These are phyloP conservation scores for Drosophila lowei DNA, from an alignment of 1,140 invertebrate species.

Conservation along the genomic window DNA sequence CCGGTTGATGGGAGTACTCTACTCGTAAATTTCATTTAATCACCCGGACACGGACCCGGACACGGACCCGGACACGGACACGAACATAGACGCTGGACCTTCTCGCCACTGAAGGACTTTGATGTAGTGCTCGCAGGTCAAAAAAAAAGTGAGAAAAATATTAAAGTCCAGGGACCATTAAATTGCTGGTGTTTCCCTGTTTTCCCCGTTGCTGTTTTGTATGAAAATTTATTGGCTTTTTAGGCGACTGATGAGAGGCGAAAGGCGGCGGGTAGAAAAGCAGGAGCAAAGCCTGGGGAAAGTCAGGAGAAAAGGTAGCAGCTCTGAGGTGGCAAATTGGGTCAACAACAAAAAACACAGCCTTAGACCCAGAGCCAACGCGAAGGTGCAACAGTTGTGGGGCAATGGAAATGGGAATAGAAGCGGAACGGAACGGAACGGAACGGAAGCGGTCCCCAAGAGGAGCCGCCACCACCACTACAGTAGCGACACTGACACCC, in stretches of 20 bases:
- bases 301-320: too few relatives aligned
- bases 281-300: too few relatives aligned
- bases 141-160: slow-evolving; percentile 41
- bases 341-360: slow-evolving; percentile 38
- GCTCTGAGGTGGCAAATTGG: slow-evolving; percentile 44
- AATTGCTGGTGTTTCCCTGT: slow-evolving; percentile 33
- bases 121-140: slow-evolving; percentile 30
- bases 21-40: slow-evolving; percentile 79
- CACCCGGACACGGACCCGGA: slow-evolving; percentile 49
- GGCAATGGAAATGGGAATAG: background rate
- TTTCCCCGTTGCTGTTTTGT: background rate
- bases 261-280: too few relatives aligned
- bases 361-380: slow-evolving; percentile 2
- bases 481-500: slow-evolving; percentile 5
- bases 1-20: slow-evolving; percentile 12
- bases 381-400: slow-evolving; percentile 16
- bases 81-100: background rate
- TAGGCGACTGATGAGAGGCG: slow-evolving; percentile 43
- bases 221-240: slow-evolving; percentile 56
- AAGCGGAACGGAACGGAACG: background rate
- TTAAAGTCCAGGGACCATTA: slow-evolving; percentile 65
- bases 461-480: too few relatives aligned
- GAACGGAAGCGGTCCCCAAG: background rate
- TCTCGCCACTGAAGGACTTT: slow-evolving; percentile 42
- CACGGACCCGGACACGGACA: slow-evolving; percentile 40